Conservation (phyloP, 2,113 vertebrate species). For the Hippocampus comes region DNA sequence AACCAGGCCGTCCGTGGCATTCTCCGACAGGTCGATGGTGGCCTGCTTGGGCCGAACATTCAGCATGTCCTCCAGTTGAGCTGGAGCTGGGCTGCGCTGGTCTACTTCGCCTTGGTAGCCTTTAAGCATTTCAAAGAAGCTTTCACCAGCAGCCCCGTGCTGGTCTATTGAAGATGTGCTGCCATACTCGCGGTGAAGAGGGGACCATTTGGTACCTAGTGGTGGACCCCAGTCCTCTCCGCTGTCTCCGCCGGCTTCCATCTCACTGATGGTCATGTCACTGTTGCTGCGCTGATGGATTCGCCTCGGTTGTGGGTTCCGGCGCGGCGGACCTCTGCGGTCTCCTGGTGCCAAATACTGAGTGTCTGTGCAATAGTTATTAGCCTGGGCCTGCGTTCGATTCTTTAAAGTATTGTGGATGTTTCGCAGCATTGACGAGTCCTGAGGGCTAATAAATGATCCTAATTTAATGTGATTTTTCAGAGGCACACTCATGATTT, state of each 20-base stretch:
- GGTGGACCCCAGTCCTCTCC: slow-evolving; percentile 84
- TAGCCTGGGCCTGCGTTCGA: slow-evolving; percentile 74
- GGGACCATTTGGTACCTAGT: slow-evolving; percentile 81
- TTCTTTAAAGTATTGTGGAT: slow-evolving; percentile 88
- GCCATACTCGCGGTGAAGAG: slow-evolving; percentile 91
- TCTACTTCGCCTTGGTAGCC: slow-evolving; percentile 86
- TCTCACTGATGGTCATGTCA: slow-evolving; percentile 90
- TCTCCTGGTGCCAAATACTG: slow-evolving; percentile 83
- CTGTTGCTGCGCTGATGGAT: slow-evolving; percentile 94
- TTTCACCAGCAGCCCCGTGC: slow-evolving; percentile 85
- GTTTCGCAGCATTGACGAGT: slow-evolving; percentile 90
- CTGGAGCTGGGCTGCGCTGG: slow-evolving; percentile 78
- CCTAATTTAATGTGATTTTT: slow-evolving; percentile 73
- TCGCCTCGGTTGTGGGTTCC: slow-evolving; percentile 81
- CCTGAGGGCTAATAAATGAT: slow-evolving; percentile 81
- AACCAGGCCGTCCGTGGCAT: slow-evolving; percentile 69
- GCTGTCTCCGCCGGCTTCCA: slow-evolving; percentile 84
- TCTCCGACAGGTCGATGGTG: slow-evolving; percentile 78
- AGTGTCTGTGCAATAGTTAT: slow-evolving; percentile 77
- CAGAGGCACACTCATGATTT: slow-evolving; percentile 38
- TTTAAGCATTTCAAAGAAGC: slow-evolving; percentile 89
- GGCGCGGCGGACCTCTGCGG: slow-evolving; percentile 80
- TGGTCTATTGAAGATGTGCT: slow-evolving; percentile 98
- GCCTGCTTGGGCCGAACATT: slow-evolving; percentile 67
- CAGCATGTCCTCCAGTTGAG: slow-evolving; percentile 84